These are phyloP conservation scores for Acyrthosiphon pisum DNA, from an alignment of 1,140 invertebrate species.

Conservation along the genomic window DNA sequence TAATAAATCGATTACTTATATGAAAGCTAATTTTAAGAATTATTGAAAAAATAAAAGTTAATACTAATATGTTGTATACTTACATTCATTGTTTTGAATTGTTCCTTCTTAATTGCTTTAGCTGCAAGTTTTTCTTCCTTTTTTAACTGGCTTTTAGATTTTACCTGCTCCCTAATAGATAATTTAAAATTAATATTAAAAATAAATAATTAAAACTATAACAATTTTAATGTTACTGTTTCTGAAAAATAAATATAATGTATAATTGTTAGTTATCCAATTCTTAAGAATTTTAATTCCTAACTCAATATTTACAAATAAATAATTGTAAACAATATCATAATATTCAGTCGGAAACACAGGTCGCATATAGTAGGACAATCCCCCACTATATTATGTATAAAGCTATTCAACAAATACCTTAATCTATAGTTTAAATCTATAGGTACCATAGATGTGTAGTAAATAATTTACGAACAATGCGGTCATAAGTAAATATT, in stretches of 20 bases:
- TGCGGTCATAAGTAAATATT: too few species aligned
- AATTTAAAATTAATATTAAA: constrained; percentile 18
- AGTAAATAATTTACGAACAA: too few species aligned
- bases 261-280: background rate
- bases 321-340: background rate
- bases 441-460: too few species aligned
- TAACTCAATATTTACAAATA: background rate
- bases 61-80: constrained; percentile 32
- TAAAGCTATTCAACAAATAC: too few species aligned
- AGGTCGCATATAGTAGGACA: too few species aligned
- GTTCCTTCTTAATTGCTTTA: constrained; percentile 72
- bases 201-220: background rate
- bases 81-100: constrained; percentile 65
- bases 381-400: too few species aligned
- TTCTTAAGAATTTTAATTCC: background rate
- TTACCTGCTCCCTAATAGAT: constrained; percentile 58
- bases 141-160: constrained; percentile 74
- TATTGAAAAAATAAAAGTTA: background rate
- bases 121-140: constrained; percentile 75
- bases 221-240: background rate
- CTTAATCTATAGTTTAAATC: too few species aligned
- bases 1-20: background rate
- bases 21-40: background rate
- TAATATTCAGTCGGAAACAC: too few species aligned
- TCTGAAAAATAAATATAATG: background rate